A percentile compares a stretch with the other conserved stretches of the same genome.
Evolutionary conservation across 2,888 invertebrate genomes (phyloP).

Genomic region (Machimus atricapillus): DNA sequence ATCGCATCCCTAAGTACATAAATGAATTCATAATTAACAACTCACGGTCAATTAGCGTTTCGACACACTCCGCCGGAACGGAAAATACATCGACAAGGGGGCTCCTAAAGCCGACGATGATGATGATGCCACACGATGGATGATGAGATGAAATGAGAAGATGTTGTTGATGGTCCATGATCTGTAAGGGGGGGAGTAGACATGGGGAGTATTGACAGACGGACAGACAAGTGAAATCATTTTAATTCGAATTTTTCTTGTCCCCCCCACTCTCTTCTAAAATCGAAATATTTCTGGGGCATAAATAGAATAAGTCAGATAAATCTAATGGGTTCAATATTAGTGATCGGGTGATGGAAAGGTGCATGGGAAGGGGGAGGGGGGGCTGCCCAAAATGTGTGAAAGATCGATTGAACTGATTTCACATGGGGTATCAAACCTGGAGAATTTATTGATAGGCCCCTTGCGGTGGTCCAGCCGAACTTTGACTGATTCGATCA

Average conservation of each 20-base stretch:
- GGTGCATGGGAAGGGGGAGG: too few species aligned
- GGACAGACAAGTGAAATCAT: conserved; percentile 17
- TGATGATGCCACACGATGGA: background rate
- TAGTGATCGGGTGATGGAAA: background rate
- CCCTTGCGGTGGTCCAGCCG: background rate
- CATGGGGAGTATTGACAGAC: background rate
- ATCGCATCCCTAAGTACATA: conserved; percentile 27
- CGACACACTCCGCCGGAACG: conserved; percentile 15
- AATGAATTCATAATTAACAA: conserved; percentile 43
- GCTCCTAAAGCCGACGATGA: background rate
- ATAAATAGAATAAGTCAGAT: background rate
- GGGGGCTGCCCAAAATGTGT: background rate
- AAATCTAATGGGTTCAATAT: background rate
- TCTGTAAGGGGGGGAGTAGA: background rate
- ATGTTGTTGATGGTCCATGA: background rate
- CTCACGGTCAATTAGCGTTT: conserved; percentile 43
- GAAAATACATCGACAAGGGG: background rate
- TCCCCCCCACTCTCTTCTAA: background rate
- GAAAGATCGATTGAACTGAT: background rate
- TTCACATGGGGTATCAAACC: background rate
- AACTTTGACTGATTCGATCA: background rate
- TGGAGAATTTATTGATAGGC: background rate
- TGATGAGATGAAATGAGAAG: background rate
- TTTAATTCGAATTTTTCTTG: background rate
- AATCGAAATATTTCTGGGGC: background rate